Conservation (phyloP, 2,888 invertebrate genomes). For the Napeogenes sylphis region DNA sequence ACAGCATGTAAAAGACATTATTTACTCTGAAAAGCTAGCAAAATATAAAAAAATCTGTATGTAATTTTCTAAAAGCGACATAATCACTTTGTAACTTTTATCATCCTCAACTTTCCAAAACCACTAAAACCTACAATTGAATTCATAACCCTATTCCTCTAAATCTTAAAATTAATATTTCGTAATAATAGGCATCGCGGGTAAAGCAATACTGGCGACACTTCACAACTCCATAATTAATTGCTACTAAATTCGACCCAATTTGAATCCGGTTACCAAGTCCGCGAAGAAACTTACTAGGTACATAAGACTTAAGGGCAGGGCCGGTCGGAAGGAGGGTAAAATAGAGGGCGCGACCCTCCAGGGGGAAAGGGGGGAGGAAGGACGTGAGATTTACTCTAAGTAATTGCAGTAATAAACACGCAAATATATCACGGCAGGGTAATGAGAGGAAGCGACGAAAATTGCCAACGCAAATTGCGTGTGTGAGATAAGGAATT, state of each 20-base stretch:
- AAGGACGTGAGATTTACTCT: conserved; percentile 79
- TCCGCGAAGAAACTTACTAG: conserved; percentile 77
- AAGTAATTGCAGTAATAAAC: conserved; percentile 80
- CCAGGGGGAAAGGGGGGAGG: conserved; percentile 58
- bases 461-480: conserved; percentile 76
- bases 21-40: too few relatives aligned
- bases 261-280: conserved; percentile 77
- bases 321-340: conserved; percentile 75
- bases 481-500: conserved; percentile 77
- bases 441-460: conserved; percentile 76
- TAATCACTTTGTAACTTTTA: background rate
- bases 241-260: conserved; percentile 78
- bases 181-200: conserved; percentile 63
- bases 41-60: too few relatives aligned
- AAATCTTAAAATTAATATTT: conserved; percentile 28
- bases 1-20: too few relatives aligned
- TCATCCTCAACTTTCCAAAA: background rate
- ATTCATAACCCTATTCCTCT: conserved; percentile 11
- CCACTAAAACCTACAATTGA: conserved; percentile 1
- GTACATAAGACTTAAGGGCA: conserved; percentile 78
- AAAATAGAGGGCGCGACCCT: conserved; percentile 75
- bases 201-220: conserved; percentile 62
- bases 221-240: conserved; percentile 74
- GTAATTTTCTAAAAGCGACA: too few relatives aligned
- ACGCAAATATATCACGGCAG: conserved; percentile 77